phyloP scores from a whole-genome alignment of 2,888 invertebrate genomes.

The Meliscaeva auricollis region DNA sequence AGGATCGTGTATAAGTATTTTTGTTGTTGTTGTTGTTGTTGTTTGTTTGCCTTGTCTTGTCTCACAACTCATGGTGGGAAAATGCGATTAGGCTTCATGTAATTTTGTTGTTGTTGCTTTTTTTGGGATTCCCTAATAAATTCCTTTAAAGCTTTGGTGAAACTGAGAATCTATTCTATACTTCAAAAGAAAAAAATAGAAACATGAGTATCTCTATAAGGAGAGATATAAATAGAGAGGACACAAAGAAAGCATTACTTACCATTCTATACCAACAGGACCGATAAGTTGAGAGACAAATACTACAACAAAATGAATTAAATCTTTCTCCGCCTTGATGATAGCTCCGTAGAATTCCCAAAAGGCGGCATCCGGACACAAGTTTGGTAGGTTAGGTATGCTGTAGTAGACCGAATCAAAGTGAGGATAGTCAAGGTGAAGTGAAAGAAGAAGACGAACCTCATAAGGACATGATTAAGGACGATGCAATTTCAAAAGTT shows the following conservation, averaged over 20 bases:
- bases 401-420: constrained; percentile 37
- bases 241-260: constrained; percentile 28
- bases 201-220: background rate
- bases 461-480: constrained; percentile 35
- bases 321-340: constrained; percentile 46
- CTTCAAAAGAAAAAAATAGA: constrained; percentile 41
- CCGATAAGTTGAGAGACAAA: constrained; percentile 28
- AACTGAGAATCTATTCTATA: too few relatives aligned
- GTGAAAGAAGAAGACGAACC: constrained; percentile 17
- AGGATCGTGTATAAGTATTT: constrained; percentile 1
- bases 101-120: constrained; percentile 43
- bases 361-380: constrained; percentile 37
- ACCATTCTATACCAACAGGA: constrained; percentile 1
- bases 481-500: constrained; percentile 64
- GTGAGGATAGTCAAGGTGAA: constrained; percentile 32
- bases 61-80: constrained; percentile 43
- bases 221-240: background rate
- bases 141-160: constrained; percentile 56
- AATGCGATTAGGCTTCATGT: constrained; percentile 69
- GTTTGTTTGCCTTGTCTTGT: constrained; percentile 12
- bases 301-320: constrained; percentile 49
- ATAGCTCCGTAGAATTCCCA: constrained; percentile 21
- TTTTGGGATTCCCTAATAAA: constrained; percentile 51
- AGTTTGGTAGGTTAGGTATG: too few relatives aligned
- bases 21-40: constrained; percentile 12